Percentiles rank a stretch among this genome's conserved stretches.
Conservation (phyloP, 2,888 invertebrate species). For the Cetonia aurata region DNA sequence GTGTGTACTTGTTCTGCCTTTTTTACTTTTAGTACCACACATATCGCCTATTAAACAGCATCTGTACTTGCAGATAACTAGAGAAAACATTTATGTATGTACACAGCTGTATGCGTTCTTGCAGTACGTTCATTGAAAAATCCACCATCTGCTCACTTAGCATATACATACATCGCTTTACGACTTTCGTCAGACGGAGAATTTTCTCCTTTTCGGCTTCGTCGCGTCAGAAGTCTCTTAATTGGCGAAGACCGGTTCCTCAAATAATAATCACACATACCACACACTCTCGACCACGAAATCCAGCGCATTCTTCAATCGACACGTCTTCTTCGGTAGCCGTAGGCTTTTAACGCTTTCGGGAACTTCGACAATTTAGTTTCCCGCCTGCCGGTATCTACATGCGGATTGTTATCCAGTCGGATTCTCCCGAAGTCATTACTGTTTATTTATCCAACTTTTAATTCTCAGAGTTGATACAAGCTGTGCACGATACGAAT, state of each 20-base stretch:
- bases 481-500: constrained; percentile 25
- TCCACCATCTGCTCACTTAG: background rate
- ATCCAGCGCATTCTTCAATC: background rate
- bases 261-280: constrained; percentile 4
- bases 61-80: too few relatives aligned
- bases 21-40: too few relatives aligned
- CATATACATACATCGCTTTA: background rate
- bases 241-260: constrained; percentile 29
- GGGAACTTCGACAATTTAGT: too few relatives aligned
- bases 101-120: too few relatives aligned
- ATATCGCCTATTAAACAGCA: too few relatives aligned
- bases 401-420: background rate
- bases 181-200: constrained; percentile 1
- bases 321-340: background rate
- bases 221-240: constrained; percentile 27
- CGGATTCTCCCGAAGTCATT: background rate
- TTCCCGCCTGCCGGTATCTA: too few relatives aligned
- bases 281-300: background rate
- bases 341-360: too few relatives aligned
- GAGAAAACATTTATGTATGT: too few relatives aligned
- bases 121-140: too few relatives aligned
- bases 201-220: constrained; percentile 13
- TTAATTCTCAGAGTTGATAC: constrained; percentile 3
- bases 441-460: constrained; percentile 23
- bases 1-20: too few relatives aligned